Percentiles rank a stretch among this genome's conserved stretches.
phyloP scores from a whole-genome alignment of 2,888 invertebrate species.

The Leptinotarsa peninsularis region DNA sequence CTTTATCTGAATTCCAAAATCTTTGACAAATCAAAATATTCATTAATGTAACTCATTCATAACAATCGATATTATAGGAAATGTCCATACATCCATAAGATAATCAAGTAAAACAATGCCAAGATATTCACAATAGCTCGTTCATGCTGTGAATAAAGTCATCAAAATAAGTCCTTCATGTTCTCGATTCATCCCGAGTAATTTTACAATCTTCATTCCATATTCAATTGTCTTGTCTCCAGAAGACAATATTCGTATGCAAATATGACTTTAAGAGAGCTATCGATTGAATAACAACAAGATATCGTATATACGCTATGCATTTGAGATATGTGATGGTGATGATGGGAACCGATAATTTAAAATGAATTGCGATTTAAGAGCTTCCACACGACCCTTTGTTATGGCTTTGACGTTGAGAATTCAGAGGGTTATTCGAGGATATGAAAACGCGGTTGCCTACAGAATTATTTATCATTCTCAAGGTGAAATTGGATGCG shows the following conservation, averaged over 20 bases:
- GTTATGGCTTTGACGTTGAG: too few relatives aligned
- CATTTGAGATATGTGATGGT: background rate
- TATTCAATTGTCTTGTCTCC: background rate
- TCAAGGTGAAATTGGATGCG: too few relatives aligned
- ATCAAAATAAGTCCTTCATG: background rate
- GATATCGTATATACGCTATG: background rate
- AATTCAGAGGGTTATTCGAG: too few relatives aligned
- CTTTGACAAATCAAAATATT: background rate
- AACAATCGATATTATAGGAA: too few relatives aligned
- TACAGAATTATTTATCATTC: too few relatives aligned
- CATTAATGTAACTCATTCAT: background rate
- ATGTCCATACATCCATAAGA: too few relatives aligned
- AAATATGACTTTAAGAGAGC: background rate
- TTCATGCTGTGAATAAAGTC: background rate
- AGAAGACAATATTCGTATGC: slow-evolving; percentile 9
- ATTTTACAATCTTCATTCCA: background rate
- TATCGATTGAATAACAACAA: slow-evolving; percentile 7
- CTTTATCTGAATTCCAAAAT: too few relatives aligned
- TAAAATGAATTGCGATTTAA: background rate
- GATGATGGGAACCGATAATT: slow-evolving; percentile 6
- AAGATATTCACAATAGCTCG: background rate
- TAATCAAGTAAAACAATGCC: background rate
- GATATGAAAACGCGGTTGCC: too few relatives aligned
- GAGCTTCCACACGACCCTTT: background rate
- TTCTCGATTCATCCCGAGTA: background rate